Conservation (phyloP, 2,113 vertebrate genomes). For the Marcusenius ussheri region DNA sequence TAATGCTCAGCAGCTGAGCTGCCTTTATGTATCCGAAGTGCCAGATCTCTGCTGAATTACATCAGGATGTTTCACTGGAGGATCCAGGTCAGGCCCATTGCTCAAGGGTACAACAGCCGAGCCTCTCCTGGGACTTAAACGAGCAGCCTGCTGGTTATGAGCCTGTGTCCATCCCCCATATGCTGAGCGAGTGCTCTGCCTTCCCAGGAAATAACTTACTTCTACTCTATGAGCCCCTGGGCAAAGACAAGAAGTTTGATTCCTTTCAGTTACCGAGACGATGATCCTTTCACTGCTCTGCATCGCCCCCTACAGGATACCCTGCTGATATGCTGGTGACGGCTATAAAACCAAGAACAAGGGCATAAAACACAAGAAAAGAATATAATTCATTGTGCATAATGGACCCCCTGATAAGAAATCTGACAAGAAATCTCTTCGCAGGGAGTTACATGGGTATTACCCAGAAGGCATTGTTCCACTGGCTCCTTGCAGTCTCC, state of each 20-base stretch:
- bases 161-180: not conserved
- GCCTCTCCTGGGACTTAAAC: not conserved
- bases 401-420: not conserved
- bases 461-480: not conserved
- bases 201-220: not conserved
- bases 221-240: not conserved
- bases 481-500: not conserved
- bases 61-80: not conserved
- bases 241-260: not conserved
- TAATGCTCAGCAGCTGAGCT: not conserved
- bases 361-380: not conserved
- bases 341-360: not conserved
- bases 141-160: not conserved
- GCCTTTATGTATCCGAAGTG: not conserved
- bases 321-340: not conserved
- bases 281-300: not conserved
- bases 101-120: not conserved
- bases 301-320: not conserved
- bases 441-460: not conserved
- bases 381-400: not conserved
- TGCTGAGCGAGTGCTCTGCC: not conserved
- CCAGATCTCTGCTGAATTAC: not conserved
- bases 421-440: not conserved
- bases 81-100: not conserved
- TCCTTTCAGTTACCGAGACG: not conserved